Evolutionary conservation across 2,888 invertebrate species (phyloP).

Genomic region (Cryptocheilus praepositus): DNA sequence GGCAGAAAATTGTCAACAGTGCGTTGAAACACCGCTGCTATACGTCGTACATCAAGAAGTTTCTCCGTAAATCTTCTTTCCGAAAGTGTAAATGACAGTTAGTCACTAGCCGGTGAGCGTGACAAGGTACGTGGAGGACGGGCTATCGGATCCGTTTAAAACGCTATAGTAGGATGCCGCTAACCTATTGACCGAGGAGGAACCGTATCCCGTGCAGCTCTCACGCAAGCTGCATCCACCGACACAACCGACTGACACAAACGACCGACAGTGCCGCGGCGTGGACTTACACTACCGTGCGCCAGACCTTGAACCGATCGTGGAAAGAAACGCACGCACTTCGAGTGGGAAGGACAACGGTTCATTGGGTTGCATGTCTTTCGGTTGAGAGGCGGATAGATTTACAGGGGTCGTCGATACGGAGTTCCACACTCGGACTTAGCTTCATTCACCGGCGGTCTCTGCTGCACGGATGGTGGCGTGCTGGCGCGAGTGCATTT

Average conservation of each 20-base stretch:
- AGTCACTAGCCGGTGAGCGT: too few species aligned
- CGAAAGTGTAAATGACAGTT: too few species aligned
- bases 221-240: slow-evolving; percentile 26
- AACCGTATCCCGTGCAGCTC: slow-evolving; percentile 37
- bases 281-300: too few species aligned
- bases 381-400: slow-evolving; percentile 33
- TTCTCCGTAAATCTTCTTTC: too few species aligned
- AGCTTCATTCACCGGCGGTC: slow-evolving; percentile 46
- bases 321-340: slow-evolving; percentile 28
- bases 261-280: too few species aligned
- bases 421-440: slow-evolving; percentile 36
- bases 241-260: neutral
- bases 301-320: slow-evolving; percentile 33
- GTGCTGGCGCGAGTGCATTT: neutral
- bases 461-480: neutral
- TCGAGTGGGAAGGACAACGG: slow-evolving; percentile 39
- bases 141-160: too few species aligned
- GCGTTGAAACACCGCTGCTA: too few species aligned
- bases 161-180: slow-evolving; percentile 23
- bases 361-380: slow-evolving; percentile 44
- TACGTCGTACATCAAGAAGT: too few species aligned
- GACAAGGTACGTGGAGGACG: too few species aligned
- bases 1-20: too few species aligned
- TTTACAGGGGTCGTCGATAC: slow-evolving; percentile 41
- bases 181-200: slow-evolving; percentile 51